A percentile compares a stretch with the other conserved stretches of the same genome.
Evolutionary conservation across 2,113 vertebrate genomes (phyloP).

Genomic region (Gulo gulo): DNA sequence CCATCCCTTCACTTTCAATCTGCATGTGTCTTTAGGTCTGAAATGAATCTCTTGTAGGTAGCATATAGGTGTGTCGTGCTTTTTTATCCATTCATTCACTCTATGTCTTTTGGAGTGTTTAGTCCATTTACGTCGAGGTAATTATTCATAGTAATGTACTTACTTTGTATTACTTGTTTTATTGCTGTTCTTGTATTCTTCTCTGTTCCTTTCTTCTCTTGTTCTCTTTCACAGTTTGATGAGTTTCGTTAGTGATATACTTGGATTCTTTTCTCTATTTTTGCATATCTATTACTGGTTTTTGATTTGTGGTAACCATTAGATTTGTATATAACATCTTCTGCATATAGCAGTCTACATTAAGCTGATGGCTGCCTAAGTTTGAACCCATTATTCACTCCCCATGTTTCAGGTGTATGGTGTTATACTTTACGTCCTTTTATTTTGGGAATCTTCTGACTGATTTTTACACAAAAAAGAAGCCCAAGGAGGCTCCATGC

Average conservation of each 20-base stretch:
- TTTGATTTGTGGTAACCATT: background rate
- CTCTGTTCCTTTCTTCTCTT: background rate
- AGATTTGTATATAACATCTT: background rate
- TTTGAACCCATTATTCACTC: background rate
- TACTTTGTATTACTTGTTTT: background rate
- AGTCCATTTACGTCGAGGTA: background rate
- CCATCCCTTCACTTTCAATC: background rate
- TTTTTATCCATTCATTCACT: background rate
- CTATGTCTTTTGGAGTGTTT: background rate
- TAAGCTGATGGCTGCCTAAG: background rate
- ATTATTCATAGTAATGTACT: background rate
- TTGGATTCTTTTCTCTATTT: background rate
- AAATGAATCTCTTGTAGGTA: background rate
- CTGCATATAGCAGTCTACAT: background rate
- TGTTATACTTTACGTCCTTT: background rate
- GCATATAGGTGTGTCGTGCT: background rate
- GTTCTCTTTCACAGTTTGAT: background rate
- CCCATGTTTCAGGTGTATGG: background rate
- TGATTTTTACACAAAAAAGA: background rate
- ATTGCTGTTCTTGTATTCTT: background rate
- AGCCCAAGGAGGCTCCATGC: background rate
- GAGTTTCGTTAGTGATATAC: background rate
- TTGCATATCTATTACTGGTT: background rate
- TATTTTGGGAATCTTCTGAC: background rate
- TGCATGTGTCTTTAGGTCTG: background rate